Base-by-base conservation (phyloP, 2,113 vertebrate genomes). In the Proteles cristata region DNA sequence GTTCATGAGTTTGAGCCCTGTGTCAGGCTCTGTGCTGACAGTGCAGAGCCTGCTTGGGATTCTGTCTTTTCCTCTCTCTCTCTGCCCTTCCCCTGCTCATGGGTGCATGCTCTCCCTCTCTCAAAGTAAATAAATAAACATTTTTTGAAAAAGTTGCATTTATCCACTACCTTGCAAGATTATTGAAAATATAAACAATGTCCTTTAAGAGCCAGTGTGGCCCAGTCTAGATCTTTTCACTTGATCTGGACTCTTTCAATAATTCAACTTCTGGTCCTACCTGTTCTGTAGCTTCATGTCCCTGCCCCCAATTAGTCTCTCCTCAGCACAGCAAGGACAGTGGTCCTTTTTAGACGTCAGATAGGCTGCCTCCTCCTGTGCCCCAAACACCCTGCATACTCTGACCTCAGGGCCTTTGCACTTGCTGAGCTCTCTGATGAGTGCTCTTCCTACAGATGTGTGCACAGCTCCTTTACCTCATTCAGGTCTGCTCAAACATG, bases 341-440 rank as follows among this genome's bases (percentile, higher is more conserved):
- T 1, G 61, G 25, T 23, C 45, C 81, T 84, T 55, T 66, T 65
- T 71, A 58, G 14, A 15, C 2, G 11, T 23, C 43, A 26, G 66
- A 23, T 53, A 23, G 16, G 33, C 0, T 5, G 5, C n/a, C 71
- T 55, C 53, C 80, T 12, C 8, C 84, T 48, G 25, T 0, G 2
- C 35, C 12, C 50, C 61, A 17, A 15, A 43, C 0, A 16, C 5
- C 53, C 23, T 7, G 2, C n/a, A 1, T 0, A 0, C 9, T 35
- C 33, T 4, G 5, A 17, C 76, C 39, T n/a, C 81, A 71, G 80
- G 85, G 58, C 65, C 77, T 86, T n/a, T n/a, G 28, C 58, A 55
- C 21, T 2, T 21, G 55, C 39, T 16, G 25, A 39, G 68, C 12
- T 61, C 50, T 50, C 63, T 50, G 63, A 79, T 26, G 23, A 43